phyloP scores from a whole-genome alignment of 2,888 invertebrate genomes.

The Phasia obesa region DNA sequence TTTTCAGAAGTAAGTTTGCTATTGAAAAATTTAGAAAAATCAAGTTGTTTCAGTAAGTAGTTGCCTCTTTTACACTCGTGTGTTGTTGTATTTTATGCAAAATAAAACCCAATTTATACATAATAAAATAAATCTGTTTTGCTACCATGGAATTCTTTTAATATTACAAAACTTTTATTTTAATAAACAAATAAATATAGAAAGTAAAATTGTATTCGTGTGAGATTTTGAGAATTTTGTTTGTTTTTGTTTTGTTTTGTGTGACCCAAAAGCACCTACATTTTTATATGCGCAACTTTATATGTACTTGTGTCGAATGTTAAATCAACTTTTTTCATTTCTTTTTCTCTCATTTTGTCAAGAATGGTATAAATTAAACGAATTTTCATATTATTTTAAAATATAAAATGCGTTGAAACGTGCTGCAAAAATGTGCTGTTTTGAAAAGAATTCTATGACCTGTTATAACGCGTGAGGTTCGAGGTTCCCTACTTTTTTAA shows the following conservation, averaged over 20 bases:
- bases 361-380: constrained; percentile 19
- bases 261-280: constrained; percentile 57
- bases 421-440: not conserved
- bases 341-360: constrained; percentile 22
- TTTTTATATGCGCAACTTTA: constrained; percentile 17
- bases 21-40: constrained; percentile 39
- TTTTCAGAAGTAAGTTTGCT: not conserved
- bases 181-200: not conserved
- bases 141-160: constrained; percentile 23
- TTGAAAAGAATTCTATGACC: not conserved
- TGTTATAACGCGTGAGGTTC: too few relatives aligned
- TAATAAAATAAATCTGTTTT: constrained; percentile 43
- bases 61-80: not conserved
- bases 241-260: constrained; percentile 26
- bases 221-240: constrained; percentile 28
- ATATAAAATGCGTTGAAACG: not conserved
- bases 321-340: constrained; percentile 9
- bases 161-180: constrained; percentile 37
- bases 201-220: not conserved
- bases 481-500: too few relatives aligned
- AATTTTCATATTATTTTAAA: not conserved
- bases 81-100: not conserved
- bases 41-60: not conserved
- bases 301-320: constrained; percentile 28
- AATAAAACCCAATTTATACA: constrained; percentile 1